Conservation (phyloP, 2,888 invertebrate species). For the Brachycybe producta region DNA sequence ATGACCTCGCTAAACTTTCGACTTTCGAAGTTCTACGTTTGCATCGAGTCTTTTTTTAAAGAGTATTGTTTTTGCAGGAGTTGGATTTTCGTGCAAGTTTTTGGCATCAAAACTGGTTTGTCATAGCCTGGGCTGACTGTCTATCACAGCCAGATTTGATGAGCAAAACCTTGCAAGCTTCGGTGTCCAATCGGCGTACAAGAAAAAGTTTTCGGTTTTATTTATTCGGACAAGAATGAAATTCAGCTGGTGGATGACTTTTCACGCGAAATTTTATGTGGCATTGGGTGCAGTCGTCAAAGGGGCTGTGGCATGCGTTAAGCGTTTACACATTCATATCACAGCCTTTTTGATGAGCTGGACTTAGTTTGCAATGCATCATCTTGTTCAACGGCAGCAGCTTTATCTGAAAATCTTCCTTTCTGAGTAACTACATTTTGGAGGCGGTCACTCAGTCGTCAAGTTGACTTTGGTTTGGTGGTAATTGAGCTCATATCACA, state of each 20-base stretch:
- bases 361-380: constrained; percentile 35
- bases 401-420: too few species aligned
- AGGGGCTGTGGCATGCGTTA: constrained; percentile 28
- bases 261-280: neutral
- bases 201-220: too few species aligned
- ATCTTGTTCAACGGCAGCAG: too few species aligned
- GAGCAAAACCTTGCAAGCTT: constrained; percentile 55
- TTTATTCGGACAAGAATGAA: too few species aligned
- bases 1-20: too few species aligned
- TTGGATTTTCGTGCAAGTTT: constrained; percentile 37
- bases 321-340: constrained; percentile 48
- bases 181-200: neutral
- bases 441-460: constrained; percentile 20
- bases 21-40: too few species aligned
- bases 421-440: constrained; percentile 12
- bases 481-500: constrained; percentile 29
- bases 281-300: constrained; percentile 22
- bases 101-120: constrained; percentile 68
- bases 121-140: constrained; percentile 47
- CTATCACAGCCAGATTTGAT: constrained; percentile 96
- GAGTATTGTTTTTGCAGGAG: too few species aligned
- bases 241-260: too few species aligned
- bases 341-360: constrained; percentile 93
- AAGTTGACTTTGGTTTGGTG: constrained; percentile 22
- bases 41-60: neutral